Percentiles rank a stretch among this genome's conserved stretches.
Conservation (phyloP, 2,888 invertebrate species). For the Cataglyphis albicans region DNA sequence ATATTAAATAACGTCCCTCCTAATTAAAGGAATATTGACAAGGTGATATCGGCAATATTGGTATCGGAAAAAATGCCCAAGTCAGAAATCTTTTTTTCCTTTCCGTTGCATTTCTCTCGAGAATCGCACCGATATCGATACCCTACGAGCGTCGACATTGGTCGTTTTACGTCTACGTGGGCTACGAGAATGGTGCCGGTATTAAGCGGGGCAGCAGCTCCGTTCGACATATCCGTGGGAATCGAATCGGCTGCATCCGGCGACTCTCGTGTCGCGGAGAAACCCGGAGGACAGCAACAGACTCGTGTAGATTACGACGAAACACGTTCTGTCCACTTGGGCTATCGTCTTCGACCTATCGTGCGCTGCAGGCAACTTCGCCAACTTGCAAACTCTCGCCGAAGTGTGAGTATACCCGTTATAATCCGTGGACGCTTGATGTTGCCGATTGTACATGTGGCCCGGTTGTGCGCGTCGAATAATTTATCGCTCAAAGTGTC, state of each 20-base stretch:
- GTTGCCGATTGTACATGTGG: background rate
- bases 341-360: conserved; percentile 35
- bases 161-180: conserved; percentile 37
- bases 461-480: background rate
- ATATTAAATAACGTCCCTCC: background rate
- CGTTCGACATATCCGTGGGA: conserved; percentile 70
- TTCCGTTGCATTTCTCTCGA: background rate
- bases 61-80: background rate
- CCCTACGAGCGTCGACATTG: conserved; percentile 7
- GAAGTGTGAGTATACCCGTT: conserved; percentile 26
- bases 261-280: conserved; percentile 52
- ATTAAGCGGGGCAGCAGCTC: conserved; percentile 33
- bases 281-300: conserved; percentile 49
- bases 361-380: conserved; percentile 41
- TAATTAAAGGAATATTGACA: background rate
- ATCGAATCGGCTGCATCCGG: conserved; percentile 55
- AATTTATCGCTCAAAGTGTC: background rate
- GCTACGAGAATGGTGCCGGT: conserved; percentile 12
- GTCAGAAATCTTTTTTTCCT: background rate
- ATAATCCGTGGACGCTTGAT: conserved; percentile 31
- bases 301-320: conserved; percentile 39
- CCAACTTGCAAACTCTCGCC: conserved; percentile 44
- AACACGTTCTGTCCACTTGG: conserved; percentile 47
- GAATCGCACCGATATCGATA: conserved; percentile 16
- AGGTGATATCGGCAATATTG: background rate